A percentile compares a stretch with the other conserved stretches of the same genome.
phyloP scores from a whole-genome alignment of 2,113 vertebrate species.

The Neotoma lepida region DNA sequence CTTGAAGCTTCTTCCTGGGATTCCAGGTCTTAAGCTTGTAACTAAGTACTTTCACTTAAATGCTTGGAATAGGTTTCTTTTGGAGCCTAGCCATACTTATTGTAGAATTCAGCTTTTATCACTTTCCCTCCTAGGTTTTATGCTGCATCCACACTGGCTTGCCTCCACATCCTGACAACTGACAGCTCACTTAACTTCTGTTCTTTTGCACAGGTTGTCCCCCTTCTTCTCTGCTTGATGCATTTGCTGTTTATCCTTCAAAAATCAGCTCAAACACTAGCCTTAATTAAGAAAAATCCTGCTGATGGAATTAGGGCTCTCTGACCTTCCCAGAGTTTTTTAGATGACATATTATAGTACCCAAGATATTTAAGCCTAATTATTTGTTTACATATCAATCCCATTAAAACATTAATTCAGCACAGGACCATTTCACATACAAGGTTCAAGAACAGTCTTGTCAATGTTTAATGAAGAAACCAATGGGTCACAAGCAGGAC shows the following conservation, averaged over 20 bases:
- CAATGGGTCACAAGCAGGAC: neutral
- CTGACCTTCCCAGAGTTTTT: conserved; percentile 6
- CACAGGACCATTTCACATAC: neutral
- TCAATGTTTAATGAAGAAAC: conserved; percentile 54
- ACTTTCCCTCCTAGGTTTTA: neutral
- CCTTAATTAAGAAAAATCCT: neutral
- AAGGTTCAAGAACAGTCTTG: neutral
- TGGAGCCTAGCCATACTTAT: neutral
- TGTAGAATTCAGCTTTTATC: neutral
- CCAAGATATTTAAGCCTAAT: conserved; percentile 39
- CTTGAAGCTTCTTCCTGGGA: neutral
- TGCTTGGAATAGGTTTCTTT: neutral
- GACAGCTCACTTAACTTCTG: neutral
- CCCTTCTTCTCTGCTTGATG: neutral
- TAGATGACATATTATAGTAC: conserved; percentile 26
- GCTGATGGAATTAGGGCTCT: neutral
- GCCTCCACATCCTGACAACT: neutral
- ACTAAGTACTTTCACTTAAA: neutral
- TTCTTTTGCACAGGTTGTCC: neutral
- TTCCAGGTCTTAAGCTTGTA: neutral
- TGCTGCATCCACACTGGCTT: neutral
- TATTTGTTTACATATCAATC: conserved; percentile 48
- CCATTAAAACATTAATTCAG: conserved; percentile 53
- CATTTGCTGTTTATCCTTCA: neutral
- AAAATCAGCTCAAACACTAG: neutral